Base-by-base conservation (phyloP, 2,888 invertebrate species). In the Phlogophora meticulosa region DNA sequence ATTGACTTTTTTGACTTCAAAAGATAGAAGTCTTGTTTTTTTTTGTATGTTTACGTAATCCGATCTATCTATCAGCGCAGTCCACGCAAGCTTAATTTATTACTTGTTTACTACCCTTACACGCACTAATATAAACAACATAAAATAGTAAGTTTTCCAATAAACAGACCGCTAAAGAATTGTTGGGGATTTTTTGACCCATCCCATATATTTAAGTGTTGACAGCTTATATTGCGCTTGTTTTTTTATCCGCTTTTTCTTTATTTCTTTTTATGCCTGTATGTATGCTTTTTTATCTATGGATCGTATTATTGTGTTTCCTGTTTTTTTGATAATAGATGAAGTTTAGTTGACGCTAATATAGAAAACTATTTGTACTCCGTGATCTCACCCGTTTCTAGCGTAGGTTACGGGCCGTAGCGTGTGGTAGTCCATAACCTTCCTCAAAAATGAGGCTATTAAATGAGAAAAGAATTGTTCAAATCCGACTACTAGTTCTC, bases 81-180 rank as follows among this genome's bases (percentile, higher is more conserved):
- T 81, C 78, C 80, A 74, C 68, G 64, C 73, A 51, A 73, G 46
- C 72, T 82, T 89, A 88, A 93, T 92, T 91, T 93, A 92, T 90
- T 72, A 85, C 86, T 90, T 93, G 93, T 93, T 93, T 93, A 91
- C 89, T 85, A 34, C 32, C 48, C 72, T 69, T 69, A 85, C 77
- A 81, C 65, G 77, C 64, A 76, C 81, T 78, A 81, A 84, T 81
- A 82, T 80, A 80, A 84, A 81, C 80, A 82, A 85, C 86, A 88
- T 86, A 87, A 86, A 84, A 83, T 70, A 32, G 51, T 82, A 85
- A 88, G 87, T 78, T 87, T 79, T 62, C 74, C 75, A 73, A 79
- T 78, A 81, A 81, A 80, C 58, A 73, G 55, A 43, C 20, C 22
- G 53, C 61, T 57, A 56, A 70, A 73, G 68, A 78, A 76, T 73